Evolutionary conservation across 2,113 vertebrate genomes (phyloP).

Genomic region (Rhabdomys dilectus): DNA sequence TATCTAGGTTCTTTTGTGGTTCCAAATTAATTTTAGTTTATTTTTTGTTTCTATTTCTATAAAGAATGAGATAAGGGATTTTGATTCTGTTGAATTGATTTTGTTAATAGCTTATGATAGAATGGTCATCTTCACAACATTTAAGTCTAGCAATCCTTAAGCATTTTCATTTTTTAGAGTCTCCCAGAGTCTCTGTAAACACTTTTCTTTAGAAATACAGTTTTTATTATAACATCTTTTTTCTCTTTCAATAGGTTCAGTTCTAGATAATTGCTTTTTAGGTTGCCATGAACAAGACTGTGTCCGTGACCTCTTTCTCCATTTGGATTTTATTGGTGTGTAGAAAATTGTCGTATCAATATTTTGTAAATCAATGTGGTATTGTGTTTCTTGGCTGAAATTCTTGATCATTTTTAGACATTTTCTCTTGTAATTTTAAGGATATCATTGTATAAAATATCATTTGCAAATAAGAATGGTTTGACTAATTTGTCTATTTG

Average conservation of each 20-base stretch:
- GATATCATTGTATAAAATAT: not conserved
- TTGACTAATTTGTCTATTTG: not conserved
- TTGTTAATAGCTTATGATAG: not conserved
- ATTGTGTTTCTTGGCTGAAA: not conserved
- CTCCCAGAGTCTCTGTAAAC: not conserved
- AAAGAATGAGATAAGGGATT: not conserved
- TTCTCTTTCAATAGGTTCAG: not conserved
- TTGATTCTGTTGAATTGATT: not conserved
- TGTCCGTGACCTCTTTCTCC: not conserved
- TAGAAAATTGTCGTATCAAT: not conserved
- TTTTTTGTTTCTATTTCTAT: not conserved
- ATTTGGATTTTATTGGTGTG: not conserved
- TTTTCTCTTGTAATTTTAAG: not conserved
- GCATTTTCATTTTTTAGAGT: not conserved
- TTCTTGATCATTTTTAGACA: not conserved
- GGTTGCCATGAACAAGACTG: not conserved
- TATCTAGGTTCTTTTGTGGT: too few relatives aligned
- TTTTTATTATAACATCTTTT: not conserved
- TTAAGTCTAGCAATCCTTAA: not conserved
- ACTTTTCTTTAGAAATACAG: not conserved
- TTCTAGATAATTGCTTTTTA: not conserved
- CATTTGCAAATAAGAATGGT: not conserved
- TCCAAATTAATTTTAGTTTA: too few relatives aligned
- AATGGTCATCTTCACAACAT: not conserved
- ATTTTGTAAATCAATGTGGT: not conserved